Evolutionary conservation across 2,113 vertebrate genomes (phyloP).

Genomic region (Dolichallabes microphthalmus): DNA sequence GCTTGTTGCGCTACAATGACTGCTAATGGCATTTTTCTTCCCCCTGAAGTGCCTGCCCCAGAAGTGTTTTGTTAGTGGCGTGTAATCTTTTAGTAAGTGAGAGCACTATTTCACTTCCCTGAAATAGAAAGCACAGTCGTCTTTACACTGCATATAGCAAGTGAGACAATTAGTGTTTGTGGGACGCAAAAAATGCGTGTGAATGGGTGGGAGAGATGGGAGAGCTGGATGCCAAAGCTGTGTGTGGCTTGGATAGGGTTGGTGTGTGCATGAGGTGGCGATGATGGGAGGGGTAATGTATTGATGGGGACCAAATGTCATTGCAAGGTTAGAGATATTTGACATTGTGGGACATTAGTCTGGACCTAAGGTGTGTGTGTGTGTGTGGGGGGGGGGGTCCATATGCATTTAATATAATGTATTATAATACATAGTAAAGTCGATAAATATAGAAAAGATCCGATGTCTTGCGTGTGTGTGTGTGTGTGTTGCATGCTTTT

Average conservation of each 20-base stretch:
- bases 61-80: constrained; percentile 19
- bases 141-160: constrained; percentile 53
- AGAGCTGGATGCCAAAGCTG: background rate
- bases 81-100: constrained; percentile 41
- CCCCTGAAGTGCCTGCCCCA: constrained; percentile 11
- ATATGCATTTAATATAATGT: background rate
- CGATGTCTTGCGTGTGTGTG: background rate
- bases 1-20: constrained; percentile 36
- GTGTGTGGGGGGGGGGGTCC: background rate
- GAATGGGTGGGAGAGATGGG: background rate
- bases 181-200: background rate
- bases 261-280: constrained; percentile 23
- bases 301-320: background rate
- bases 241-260: constrained; percentile 7
- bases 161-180: constrained; percentile 40
- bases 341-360: background rate
- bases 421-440: background rate
- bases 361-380: no score
- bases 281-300: background rate
- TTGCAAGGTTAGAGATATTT: background rate
- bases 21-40: constrained; percentile 37
- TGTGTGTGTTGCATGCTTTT: background rate
- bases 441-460: background rate
- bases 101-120: constrained; percentile 30
- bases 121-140: constrained; percentile 52